Evolutionary conservation across 2,888 invertebrate species (phyloP).

Genomic region (Athrips mouffetella): DNA sequence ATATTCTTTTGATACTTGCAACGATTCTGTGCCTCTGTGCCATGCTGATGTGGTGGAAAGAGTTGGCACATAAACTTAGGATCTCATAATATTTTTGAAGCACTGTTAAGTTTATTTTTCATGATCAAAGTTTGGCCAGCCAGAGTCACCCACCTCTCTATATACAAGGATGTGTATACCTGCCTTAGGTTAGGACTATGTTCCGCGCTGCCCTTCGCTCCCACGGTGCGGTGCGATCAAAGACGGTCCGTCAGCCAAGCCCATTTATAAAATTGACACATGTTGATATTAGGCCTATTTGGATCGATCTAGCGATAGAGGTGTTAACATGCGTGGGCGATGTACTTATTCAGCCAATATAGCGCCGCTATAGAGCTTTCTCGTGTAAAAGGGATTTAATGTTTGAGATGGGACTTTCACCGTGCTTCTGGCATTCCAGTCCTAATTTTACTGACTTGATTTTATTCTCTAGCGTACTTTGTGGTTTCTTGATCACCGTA

Average conservation of each 20-base stretch:
- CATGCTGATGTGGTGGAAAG: no score
- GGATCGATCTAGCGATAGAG: conserved; percentile 27
- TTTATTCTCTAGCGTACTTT: background rate
- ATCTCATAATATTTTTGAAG: no score
- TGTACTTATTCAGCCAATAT: background rate
- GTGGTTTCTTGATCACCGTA: background rate
- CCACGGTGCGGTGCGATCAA: conserved; percentile 56
- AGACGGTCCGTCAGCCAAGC: conserved; percentile 33
- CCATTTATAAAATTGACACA: conserved; percentile 67
- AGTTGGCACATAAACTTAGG: no score
- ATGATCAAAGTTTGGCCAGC: no score
- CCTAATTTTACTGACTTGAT: background rate
- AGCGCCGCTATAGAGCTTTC: background rate
- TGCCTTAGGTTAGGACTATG: no score
- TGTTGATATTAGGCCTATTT: conserved; percentile 51
- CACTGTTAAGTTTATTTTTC: no score
- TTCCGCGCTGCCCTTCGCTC: no score
- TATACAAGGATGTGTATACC: background rate
- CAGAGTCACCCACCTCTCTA: background rate
- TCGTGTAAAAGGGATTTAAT: background rate
- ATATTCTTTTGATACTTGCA: background rate
- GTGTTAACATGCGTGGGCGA: conserved; percentile 8
- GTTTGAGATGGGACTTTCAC: background rate
- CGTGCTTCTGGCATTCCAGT: background rate
- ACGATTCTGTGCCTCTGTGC: no score